These are phyloP conservation scores for Apteryx mantelli DNA, from an alignment of 2,113 vertebrate species.

Conservation along the genomic window DNA sequence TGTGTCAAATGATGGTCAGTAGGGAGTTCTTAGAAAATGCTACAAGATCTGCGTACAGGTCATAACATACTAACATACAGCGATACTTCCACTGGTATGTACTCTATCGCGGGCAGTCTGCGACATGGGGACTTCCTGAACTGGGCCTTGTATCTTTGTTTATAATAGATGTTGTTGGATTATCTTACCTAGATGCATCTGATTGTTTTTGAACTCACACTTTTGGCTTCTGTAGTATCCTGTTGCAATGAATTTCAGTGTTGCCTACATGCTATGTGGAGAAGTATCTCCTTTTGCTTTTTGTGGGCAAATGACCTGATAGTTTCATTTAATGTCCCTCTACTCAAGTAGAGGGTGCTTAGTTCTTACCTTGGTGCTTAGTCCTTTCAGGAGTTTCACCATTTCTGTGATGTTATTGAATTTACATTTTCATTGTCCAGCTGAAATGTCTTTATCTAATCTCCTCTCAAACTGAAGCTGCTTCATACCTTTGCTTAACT, in stretches of 20 bases:
- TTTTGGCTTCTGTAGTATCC: not conserved
- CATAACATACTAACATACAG: not conserved
- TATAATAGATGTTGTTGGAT: not conserved
- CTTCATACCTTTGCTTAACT: not conserved
- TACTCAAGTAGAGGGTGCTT: no score
- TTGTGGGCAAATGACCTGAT: not conserved
- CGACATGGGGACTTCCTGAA: not conserved
- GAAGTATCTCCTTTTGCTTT: not conserved
- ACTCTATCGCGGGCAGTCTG: not conserved
- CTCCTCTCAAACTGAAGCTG: not conserved
- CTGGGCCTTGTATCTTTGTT: not conserved
- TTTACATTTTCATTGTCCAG: not conserved
- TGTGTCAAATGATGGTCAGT: not conserved
- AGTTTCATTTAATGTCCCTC: not conserved
- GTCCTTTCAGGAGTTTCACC: not conserved
- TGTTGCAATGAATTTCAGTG: not conserved
- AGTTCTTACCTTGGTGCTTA: not conserved
- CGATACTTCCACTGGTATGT: not conserved
- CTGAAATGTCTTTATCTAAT: not conserved
- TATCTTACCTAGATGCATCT: not conserved
- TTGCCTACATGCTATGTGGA: not conserved
- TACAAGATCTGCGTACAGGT: not conserved
- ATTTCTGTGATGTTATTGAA: not conserved
- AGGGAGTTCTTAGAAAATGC: not conserved
- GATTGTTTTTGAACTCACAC: not conserved